Conservation (phyloP, 2,888 invertebrate species). For the Diaprepes abbreviatus region DNA sequence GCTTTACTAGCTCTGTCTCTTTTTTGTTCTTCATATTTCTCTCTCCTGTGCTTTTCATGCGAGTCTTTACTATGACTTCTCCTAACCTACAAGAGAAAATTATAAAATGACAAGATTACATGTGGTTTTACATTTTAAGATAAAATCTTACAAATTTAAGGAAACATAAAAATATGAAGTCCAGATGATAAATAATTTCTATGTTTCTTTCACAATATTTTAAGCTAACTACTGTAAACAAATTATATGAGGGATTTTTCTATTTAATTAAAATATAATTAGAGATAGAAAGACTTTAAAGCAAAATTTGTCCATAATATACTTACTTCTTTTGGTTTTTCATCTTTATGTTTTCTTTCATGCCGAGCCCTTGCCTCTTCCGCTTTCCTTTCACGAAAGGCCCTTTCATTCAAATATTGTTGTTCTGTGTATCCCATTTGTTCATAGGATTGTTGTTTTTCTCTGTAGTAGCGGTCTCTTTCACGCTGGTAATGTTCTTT, state of each 20-base stretch:
- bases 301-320: too few relatives aligned
- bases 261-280: too few relatives aligned
- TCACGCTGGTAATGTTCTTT: slow-evolving; percentile 66
- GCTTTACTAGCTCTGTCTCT: slow-evolving; percentile 73
- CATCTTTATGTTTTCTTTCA: slow-evolving; percentile 53
- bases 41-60: slow-evolving; percentile 60
- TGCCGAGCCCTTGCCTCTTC: slow-evolving; percentile 59
- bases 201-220: too few relatives aligned
- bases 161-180: too few relatives aligned
- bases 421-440: slow-evolving; percentile 59
- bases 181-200: too few relatives aligned
- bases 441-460: slow-evolving; percentile 62
- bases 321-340: slow-evolving; percentile 41
- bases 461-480: slow-evolving; percentile 65
- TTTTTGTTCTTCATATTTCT: slow-evolving; percentile 66
- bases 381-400: slow-evolving; percentile 60
- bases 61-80: slow-evolving; percentile 51
- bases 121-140: background rate
- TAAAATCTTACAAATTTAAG: too few relatives aligned
- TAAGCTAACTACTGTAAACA: too few relatives aligned
- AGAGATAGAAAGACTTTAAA: too few relatives aligned
- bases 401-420: slow-evolving; percentile 55
- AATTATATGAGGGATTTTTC: too few relatives aligned
- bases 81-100: slow-evolving; percentile 32
- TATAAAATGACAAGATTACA: background rate